Evolutionary conservation across 2,888 invertebrate genomes (phyloP), one percentile per base, ranked within the genome.

Genomic region (Entomobrya proxima): DNA sequence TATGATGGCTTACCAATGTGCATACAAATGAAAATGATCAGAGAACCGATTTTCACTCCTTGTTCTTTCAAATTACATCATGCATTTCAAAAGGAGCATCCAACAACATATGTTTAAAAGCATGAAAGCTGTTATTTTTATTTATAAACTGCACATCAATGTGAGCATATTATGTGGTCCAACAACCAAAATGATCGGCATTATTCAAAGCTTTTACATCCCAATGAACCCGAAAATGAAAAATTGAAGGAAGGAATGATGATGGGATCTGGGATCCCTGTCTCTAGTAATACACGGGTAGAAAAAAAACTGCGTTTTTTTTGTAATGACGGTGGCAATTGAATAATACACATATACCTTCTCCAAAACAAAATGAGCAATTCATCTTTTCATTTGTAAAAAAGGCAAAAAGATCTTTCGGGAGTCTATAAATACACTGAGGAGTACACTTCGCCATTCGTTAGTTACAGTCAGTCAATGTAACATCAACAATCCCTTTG

Each of bases 401-500:
- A 52, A 80, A 55, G 40, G 50, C 30, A n/a, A 80, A 72, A 72
- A 47, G 69, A 80, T 50, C 80, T 72, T 80, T 80, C 58, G 27
- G 44, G 40, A 55, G 9, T 55, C 9, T 55, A 27, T 55, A 55
- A 27, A 55, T 44, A 44, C 44, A n/a, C 2, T 5, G 1, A 64
- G 13, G 13, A 64, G 11, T 2, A 2, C 2, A n/a, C 9, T 44
- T 15, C 18, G 13, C 44, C 44, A 27, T 21, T 69, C 32, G 44
- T 69, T 69, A 32, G 79, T 52, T 30, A 30, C 64, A 64, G 47
- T 50, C 32, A 77, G 47, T 40, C 67, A 78, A 30, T 67, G 78
- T 32, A 50, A 27, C 64, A 50, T 52, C 61, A 82, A 21, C 83
- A 79, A 64, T 86, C 76, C 86, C 75, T 83, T 86, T 83, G 79